Percentiles rank a stretch among this genome's conserved stretches.
Conservation (phyloP, 2,797 vertebrate species). For the Enteromius thamalakanensis region DNA sequence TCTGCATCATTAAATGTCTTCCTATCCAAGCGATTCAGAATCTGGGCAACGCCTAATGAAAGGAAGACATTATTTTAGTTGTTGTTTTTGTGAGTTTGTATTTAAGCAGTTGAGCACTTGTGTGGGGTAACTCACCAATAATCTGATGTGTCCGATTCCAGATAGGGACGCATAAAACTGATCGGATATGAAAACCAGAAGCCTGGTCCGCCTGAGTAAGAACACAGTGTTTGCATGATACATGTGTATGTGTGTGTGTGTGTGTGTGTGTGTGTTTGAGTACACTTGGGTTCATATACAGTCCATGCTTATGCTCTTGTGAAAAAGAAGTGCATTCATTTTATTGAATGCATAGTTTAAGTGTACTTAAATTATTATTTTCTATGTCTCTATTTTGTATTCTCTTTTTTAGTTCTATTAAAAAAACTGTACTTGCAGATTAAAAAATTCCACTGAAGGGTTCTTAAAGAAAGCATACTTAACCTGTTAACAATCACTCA, state of each 20-base stretch:
- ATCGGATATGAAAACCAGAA: conserved; percentile 82
- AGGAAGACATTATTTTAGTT: neutral
- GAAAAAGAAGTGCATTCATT: neutral
- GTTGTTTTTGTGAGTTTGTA: neutral
- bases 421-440: neutral
- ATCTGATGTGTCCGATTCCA: conserved; percentile 86
- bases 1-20: conserved; percentile 83
- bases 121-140: conserved; percentile 71
- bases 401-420: neutral
- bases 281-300: neutral
- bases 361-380: neutral
- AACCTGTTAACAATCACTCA: too few species aligned
- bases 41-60: conserved; percentile 81
- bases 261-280: neutral
- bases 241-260: neutral
- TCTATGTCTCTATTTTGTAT: neutral
- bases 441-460: neutral
- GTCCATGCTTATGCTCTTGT: neutral
- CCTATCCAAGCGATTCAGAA: conserved; percentile 81
- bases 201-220: conserved; percentile 77
- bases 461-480: neutral
- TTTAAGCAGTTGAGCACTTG: conserved; percentile 9
- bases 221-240: neutral
- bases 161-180: conserved; percentile 83
- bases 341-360: neutral